These are phyloP conservation scores for Pagetopsis macropterus DNA, from an alignment of 2,797 vertebrate genomes.

Conservation along the genomic window DNA sequence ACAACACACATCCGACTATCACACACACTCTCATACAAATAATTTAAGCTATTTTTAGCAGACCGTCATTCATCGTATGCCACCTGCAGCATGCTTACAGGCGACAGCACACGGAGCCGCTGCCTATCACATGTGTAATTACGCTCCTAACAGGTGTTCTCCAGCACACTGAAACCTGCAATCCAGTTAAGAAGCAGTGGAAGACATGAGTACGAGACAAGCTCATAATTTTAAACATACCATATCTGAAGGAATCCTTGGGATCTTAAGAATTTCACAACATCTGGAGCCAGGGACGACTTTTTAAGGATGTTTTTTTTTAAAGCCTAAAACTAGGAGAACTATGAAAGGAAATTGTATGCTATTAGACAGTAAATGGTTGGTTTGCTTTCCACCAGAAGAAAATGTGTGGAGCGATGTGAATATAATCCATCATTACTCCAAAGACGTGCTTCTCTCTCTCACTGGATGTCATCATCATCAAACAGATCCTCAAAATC, in stretches of 20 bases:
- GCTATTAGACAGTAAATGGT: slow-evolving; percentile 73
- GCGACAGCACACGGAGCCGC: slow-evolving; percentile 58
- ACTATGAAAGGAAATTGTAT: slow-evolving; percentile 76
- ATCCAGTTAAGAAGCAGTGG: slow-evolving; percentile 70
- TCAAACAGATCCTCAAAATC: slow-evolving; percentile 74
- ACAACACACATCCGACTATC: slow-evolving; percentile 19
- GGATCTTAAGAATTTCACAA: slow-evolving; percentile 78
- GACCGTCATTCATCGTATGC: slow-evolving; percentile 66
- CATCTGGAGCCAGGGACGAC: slow-evolving; percentile 78
- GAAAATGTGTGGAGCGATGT: slow-evolving; percentile 7
- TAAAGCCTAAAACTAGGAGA: slow-evolving; percentile 56
- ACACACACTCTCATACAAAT: slow-evolving; percentile 49
- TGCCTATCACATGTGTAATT: slow-evolving; percentile 79
- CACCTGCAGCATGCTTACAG: slow-evolving; percentile 69
- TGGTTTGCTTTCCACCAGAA: slow-evolving; percentile 54
- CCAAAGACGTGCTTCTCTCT: slow-evolving; percentile 14
- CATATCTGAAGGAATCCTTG: slow-evolving; percentile 73
- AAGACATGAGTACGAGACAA: slow-evolving; percentile 62
- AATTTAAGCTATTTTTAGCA: slow-evolving; percentile 30
- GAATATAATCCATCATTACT: slow-evolving; percentile 45
- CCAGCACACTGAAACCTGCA: slow-evolving; percentile 76
- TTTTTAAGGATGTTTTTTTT: slow-evolving; percentile 61
- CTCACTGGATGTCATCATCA: slow-evolving; percentile 70
- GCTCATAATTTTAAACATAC: slow-evolving; percentile 78
- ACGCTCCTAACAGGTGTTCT: slow-evolving; percentile 83